Conservation (phyloP, 2,113 vertebrate species). For the Megatriorchis doriae region DNA sequence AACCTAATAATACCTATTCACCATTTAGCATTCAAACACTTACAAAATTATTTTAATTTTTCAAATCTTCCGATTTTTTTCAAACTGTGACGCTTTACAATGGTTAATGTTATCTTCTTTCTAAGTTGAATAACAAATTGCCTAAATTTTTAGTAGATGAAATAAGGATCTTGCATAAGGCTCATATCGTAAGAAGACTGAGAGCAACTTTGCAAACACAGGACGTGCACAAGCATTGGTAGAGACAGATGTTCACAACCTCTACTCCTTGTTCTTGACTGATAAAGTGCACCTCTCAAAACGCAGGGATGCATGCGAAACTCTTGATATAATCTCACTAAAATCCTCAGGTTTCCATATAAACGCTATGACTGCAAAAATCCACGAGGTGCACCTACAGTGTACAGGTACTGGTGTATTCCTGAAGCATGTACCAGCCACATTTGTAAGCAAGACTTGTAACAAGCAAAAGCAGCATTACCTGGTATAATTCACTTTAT, state of each 20-base stretch:
- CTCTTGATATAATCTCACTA: neutral
- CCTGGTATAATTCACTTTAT: slow-evolving; percentile 98
- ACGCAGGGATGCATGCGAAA: neutral
- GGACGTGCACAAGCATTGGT: neutral
- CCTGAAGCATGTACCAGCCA: rapidly evolving
- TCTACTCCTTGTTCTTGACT: neutral
- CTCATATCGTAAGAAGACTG: neutral
- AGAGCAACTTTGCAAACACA: neutral
- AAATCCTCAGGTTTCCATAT: neutral
- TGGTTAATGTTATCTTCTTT: neutral
- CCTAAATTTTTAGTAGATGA: neutral
- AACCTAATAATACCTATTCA: neutral
- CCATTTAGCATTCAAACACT: neutral
- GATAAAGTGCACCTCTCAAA: neutral
- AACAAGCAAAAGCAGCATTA: slow-evolving; percentile 49
- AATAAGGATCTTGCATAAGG: neutral
- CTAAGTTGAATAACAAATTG: neutral
- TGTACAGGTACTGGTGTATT: neutral
- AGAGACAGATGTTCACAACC: neutral
- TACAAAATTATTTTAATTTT: neutral
- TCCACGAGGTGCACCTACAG: neutral
- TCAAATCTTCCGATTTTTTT: neutral
- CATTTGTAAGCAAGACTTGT: neutral
- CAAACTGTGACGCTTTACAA: neutral
- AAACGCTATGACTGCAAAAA: neutral